Evolutionary conservation across 2,888 invertebrate genomes (phyloP).

Genomic region (Perithous albicinctus): DNA sequence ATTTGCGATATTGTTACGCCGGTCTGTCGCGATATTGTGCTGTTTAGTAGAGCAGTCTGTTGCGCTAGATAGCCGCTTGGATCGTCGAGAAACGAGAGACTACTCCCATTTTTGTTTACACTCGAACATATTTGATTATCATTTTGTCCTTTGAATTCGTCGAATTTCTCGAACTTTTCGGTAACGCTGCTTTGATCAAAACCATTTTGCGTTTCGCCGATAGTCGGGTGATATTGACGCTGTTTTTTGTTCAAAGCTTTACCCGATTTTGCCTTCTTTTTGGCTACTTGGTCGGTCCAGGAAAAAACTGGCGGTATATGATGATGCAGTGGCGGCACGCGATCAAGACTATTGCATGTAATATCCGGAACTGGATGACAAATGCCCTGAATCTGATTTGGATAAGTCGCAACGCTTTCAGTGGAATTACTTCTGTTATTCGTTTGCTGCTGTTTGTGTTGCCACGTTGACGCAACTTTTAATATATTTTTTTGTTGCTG

Average conservation of each 20-base stretch:
- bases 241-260: constrained; percentile 86
- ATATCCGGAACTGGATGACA: constrained; percentile 77
- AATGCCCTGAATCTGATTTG: constrained; percentile 34
- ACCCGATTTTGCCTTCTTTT: constrained; percentile 86
- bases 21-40: constrained; percentile 90
- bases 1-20: constrained; percentile 83
- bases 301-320: constrained; percentile 87
- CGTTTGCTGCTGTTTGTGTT: constrained; percentile 58
- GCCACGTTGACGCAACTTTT: constrained; percentile 40
- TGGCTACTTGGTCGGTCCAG: constrained; percentile 87
- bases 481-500: constrained; percentile 28
- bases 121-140: constrained; percentile 70
- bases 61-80: constrained; percentile 96
- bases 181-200: constrained; percentile 77
- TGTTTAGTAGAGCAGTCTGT: constrained; percentile 94
- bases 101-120: constrained; percentile 81
- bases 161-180: constrained; percentile 72
- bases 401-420: constrained; percentile 63
- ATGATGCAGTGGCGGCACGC: constrained; percentile 91
- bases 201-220: constrained; percentile 69
- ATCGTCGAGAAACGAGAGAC: constrained; percentile 95
- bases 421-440: constrained; percentile 48
- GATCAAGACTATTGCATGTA: constrained; percentile 87
- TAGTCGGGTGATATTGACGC: constrained; percentile 73
- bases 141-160: constrained; percentile 50